Conservation (phyloP, 1,140 invertebrate species). For the Drosophila baimaii region DNA sequence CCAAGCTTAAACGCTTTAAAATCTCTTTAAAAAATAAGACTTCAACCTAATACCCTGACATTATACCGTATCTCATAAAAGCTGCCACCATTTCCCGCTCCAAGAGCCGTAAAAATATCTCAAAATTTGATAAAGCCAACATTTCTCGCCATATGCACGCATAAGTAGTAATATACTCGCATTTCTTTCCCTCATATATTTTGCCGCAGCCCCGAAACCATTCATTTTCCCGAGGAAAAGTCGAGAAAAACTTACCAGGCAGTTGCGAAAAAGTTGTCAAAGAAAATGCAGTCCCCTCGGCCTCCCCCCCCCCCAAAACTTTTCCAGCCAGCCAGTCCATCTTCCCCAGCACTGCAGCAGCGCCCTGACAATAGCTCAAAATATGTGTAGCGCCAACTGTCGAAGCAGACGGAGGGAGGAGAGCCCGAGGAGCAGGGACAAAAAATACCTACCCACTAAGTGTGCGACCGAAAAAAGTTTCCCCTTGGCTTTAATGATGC, state of each 20-base stretch:
- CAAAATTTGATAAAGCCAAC: constrained; percentile 59
- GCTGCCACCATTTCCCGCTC: neutral
- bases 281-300: constrained; percentile 36
- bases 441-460: constrained; percentile 28
- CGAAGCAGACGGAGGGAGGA: constrained; percentile 32
- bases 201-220: constrained; percentile 31
- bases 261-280: constrained; percentile 63
- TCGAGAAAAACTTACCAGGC: constrained; percentile 33
- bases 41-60: neutral
- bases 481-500: constrained; percentile 70
- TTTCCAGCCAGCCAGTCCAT: constrained; percentile 30
- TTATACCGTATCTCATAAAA: neutral
- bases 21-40: no score
- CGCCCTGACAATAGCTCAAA: constrained; percentile 70
- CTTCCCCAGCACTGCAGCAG: constrained; percentile 17
- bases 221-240: constrained; percentile 48
- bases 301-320: neutral
- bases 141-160: constrained; percentile 27
- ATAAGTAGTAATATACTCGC: constrained; percentile 48
- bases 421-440: constrained; percentile 13
- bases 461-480: constrained; percentile 60
- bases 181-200: constrained; percentile 21
- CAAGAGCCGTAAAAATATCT: constrained; percentile 30
- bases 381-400: constrained; percentile 62
- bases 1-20: neutral